These are phyloP conservation scores for Nannoperca obscura DNA, from an alignment of 2,797 vertebrate species.

Conservation along the genomic window DNA sequence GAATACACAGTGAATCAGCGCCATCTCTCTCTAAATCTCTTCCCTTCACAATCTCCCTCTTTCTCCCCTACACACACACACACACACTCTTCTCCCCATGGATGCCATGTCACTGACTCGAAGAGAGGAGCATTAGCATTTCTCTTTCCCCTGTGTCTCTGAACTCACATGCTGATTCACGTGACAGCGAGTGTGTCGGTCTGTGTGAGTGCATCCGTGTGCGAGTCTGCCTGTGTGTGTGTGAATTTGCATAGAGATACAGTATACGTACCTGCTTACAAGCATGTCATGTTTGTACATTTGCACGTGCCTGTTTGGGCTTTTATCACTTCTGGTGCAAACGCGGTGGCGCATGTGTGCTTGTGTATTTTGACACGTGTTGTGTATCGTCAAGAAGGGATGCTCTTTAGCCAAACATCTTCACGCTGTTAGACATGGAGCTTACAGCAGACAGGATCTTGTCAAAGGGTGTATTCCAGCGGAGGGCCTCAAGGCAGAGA, in stretches of 20 bases:
- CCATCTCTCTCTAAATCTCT: constrained; percentile 54
- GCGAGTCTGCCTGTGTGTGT: not conserved
- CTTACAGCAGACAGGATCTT: constrained; percentile 55
- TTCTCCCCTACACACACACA: constrained; percentile 23
- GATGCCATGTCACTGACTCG: constrained; percentile 74
- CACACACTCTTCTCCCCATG: constrained; percentile 60
- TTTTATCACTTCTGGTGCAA: constrained; percentile 39
- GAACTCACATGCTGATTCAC: constrained; percentile 73
- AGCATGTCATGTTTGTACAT: constrained; percentile 34
- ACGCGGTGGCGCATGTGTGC: constrained; percentile 3
- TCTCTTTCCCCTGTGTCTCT: constrained; percentile 65
- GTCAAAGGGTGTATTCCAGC: constrained; percentile 43
- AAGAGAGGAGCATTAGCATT: constrained; percentile 77
- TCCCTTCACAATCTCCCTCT: constrained; percentile 38
- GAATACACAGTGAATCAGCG: constrained; percentile 70
- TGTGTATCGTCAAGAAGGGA: constrained; percentile 36
- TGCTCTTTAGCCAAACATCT: constrained; percentile 56
- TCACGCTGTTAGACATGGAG: constrained; percentile 60
- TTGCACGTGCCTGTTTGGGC: constrained; percentile 38
- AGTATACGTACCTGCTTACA: constrained; percentile 31
- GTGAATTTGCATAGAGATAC: constrained; percentile 27
- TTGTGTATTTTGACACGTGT: constrained; percentile 53
- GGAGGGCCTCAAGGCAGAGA: constrained; percentile 39
- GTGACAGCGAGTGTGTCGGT: constrained; percentile 40
- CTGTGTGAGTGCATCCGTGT: not conserved